Conservation (phyloP, 2,797 vertebrate species). For the Notamacropus eugenii region DNA sequence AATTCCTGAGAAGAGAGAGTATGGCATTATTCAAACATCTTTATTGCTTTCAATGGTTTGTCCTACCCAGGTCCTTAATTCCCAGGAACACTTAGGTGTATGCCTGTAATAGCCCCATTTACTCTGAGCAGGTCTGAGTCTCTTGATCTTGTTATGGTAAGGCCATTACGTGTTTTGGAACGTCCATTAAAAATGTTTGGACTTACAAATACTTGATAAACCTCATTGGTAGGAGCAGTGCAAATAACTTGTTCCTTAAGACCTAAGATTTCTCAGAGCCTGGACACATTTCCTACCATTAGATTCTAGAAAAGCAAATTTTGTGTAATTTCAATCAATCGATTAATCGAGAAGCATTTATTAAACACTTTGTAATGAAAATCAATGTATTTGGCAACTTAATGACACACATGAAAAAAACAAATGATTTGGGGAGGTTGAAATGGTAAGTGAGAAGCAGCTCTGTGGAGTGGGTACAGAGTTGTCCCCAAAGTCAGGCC, state of each 20-base stretch:
- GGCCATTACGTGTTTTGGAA: neutral
- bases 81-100: conserved; percentile 32
- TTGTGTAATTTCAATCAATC: conserved; percentile 15
- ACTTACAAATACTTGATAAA: conserved; percentile 40
- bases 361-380: neutral
- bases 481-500: neutral
- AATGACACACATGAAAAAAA: conserved; percentile 25
- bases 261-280: conserved; percentile 11
- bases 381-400: conserved; percentile 2
- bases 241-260: conserved; percentile 28
- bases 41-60: neutral
- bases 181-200: conserved; percentile 18
- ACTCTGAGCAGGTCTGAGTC: conserved; percentile 32
- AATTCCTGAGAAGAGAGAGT: neutral
- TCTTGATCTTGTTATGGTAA: conserved; percentile 12
- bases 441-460: conserved; percentile 13
- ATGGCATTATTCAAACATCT: conserved; percentile 28
- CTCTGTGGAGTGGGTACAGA: neutral
- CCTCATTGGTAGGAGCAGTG: conserved; percentile 2
- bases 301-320: conserved; percentile 51
- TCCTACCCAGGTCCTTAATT: neutral
- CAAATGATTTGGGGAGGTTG: conserved; percentile 45
- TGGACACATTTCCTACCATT: neutral
- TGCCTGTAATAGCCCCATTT: conserved; percentile 32
- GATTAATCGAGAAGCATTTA: neutral